phyloP scores from a whole-genome alignment of 2,113 vertebrate genomes.

The Phyllostomus discolor region DNA sequence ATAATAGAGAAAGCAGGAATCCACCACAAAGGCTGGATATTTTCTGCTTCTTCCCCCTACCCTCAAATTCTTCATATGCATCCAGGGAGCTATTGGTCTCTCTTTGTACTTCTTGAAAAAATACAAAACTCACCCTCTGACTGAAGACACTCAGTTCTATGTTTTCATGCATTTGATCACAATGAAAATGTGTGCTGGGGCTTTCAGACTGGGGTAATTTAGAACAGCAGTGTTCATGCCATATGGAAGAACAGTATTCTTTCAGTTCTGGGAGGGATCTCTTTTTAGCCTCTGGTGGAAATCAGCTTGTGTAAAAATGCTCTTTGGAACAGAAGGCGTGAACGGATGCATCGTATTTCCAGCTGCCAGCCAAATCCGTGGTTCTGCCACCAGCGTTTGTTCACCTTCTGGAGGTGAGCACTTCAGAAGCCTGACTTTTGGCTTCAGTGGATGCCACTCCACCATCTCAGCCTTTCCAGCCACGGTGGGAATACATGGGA shows the following conservation, averaged over 20 bases:
- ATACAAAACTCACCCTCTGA: not conserved
- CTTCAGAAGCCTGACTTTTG: not conserved
- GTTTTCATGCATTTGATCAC: conserved; percentile 5
- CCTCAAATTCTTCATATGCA: not conserved
- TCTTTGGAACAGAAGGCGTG: conserved; percentile 49
- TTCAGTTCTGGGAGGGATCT: conserved; percentile 43
- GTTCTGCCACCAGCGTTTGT: not conserved
- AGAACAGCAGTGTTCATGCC: conserved; percentile 32
- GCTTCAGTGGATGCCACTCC: not conserved
- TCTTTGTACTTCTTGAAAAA: not conserved
- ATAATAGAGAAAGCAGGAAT: not conserved
- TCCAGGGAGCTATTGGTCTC: not conserved
- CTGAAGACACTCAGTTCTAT: conserved; percentile 11
- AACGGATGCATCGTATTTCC: not conserved
- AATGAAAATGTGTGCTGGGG: conserved; percentile 23
- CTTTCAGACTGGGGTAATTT: conserved; percentile 42
- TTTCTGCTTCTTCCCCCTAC: not conserved
- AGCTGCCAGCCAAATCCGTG: conserved; percentile 37
- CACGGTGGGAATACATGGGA: not conserved
- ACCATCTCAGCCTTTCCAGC: not conserved
- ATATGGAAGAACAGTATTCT: conserved; percentile 59
- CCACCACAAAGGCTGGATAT: not conserved
- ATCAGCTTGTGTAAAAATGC: conserved; percentile 50
- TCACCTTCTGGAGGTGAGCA: not conserved
- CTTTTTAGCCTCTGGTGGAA: conserved; percentile 52